These are phyloP conservation scores for Desmophyllum pertusum DNA, from an alignment of 92 coral and sea anemone species.

Conservation along the genomic window DNA sequence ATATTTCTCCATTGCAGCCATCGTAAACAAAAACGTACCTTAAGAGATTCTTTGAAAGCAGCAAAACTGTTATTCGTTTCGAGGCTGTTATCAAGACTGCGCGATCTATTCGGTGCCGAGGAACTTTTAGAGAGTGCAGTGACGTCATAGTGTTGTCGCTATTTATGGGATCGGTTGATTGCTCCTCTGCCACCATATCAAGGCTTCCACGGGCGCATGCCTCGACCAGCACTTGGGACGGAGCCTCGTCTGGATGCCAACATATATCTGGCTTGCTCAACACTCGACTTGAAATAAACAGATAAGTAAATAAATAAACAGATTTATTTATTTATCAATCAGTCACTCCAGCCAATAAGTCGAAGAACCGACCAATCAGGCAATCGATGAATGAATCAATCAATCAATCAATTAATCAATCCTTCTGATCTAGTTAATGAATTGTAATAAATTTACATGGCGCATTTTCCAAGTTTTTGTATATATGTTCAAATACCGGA, in stretches of 20 bases:
- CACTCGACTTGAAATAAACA: slow-evolving; percentile 27
- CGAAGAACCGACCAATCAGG: neutral
- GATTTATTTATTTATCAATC: neutral
- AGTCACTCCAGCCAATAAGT: neutral
- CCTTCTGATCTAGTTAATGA: too few species aligned
- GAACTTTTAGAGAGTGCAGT: slow-evolving; percentile 29
- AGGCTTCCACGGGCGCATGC: slow-evolving; percentile 48
- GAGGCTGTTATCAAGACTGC: slow-evolving; percentile 53
- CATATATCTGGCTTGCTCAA: slow-evolving; percentile 47
- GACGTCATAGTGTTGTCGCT: slow-evolving; percentile 2
- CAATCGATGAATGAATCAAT: neutral
- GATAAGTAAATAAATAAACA: neutral
- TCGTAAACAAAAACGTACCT: neutral
- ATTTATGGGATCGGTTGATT: neutral
- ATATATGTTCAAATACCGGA: too few species aligned
- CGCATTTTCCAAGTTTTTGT: too few species aligned
- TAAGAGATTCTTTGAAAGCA: slow-evolving; percentile 44
- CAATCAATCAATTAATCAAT: neutral
- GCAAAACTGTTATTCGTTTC: slow-evolving; percentile 38
- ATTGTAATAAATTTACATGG: too few species aligned
- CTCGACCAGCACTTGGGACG: slow-evolving; percentile 37
- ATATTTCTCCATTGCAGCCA: neutral
- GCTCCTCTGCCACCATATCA: slow-evolving; percentile 67
- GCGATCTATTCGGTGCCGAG: slow-evolving; percentile 62
- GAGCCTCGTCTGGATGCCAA: slow-evolving; percentile 60